Evolutionary conservation across 1,140 invertebrate species (phyloP), one percentile per base, ranked within the genome.

Genomic region (Hestina assimilis): DNA sequence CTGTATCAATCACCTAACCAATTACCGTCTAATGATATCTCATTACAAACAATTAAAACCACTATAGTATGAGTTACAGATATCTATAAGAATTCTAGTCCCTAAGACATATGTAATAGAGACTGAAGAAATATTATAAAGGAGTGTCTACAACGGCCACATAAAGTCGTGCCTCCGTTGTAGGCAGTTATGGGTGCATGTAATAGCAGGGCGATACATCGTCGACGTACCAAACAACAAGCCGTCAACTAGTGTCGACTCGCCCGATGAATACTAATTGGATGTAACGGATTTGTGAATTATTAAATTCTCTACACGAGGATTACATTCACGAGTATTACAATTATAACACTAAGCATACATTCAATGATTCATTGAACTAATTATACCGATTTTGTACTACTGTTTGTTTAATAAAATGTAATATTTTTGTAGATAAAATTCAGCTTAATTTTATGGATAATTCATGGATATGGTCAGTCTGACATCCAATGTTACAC

Each of bases 241-340:
- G 35, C 19, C 40, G 41, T 55, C 43, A 53, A 31, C 35, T 24
- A 54, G 33, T 23, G 47, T 28, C 41, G 17, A 35, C 26, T 40
- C 23, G 31, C 23, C 23, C 47, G 29, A 45, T 55, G 65, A 57
- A 68, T 68, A 68, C 58, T 60, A 68, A 68, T 64, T 46, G 20
- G 29, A 46, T 50, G 54, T 59, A 63, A 59, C 50, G 61, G 54
- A 28, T 19, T 51, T 20, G 20, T 33, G 54, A 57, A 56, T 43
- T 58, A 58, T 47, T 41, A 40, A 51, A 42, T 35, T 50, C 21
- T 21, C 14, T 40, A 38, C n/a, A 14, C 7, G 31, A 6, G 2
- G 15, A 50, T 50, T 50, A 33, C 15, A 38, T 17, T n/a, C 15
- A 14, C 9, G 33, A 38, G 33, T 38, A 19, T 4, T 12, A 31